These are phyloP conservation scores for Hemistola chrysoprasaria DNA, from an alignment of 2,888 invertebrate species.

Conservation along the genomic window DNA sequence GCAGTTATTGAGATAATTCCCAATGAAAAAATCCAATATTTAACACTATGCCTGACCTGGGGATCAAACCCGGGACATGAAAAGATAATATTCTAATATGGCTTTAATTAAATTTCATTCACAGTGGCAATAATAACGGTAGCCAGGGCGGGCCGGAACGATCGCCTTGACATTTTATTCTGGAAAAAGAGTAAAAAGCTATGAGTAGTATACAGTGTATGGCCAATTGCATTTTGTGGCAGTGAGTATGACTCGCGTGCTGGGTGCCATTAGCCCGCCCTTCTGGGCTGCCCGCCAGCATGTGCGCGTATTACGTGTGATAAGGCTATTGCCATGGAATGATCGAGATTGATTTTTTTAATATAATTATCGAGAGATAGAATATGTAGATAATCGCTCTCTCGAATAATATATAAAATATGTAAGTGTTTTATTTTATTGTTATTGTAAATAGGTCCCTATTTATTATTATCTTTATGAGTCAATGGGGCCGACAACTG, in stretches of 20 bases:
- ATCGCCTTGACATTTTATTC: slow-evolving; percentile 45
- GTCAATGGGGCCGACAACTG: no score
- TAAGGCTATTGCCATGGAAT: slow-evolving; percentile 24
- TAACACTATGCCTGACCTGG: no score
- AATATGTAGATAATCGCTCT: no score
- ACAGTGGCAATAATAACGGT: slow-evolving; percentile 15
- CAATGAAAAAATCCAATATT: no score
- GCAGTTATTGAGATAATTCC: no score
- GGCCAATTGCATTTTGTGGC: slow-evolving; percentile 73
- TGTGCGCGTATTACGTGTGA: slow-evolving; percentile 42
- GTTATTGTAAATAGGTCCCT: no score
- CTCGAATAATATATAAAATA: no score
- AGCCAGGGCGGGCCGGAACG: slow-evolving; percentile 3
- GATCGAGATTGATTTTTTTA: no score
- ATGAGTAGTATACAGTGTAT: slow-evolving; percentile 49
- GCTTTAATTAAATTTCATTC: slow-evolving; percentile 11
- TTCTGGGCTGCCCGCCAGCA: slow-evolving; percentile 65
- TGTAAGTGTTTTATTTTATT: no score
- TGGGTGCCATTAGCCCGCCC: slow-evolving; percentile 68
- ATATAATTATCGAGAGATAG: no score
- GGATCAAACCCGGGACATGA: no score
- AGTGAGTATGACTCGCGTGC: slow-evolving; percentile 65
- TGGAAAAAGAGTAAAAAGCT: slow-evolving; percentile 40
- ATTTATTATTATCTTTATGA: no score
- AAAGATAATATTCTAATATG: slow-evolving; percentile 3